phyloP scores from a whole-genome alignment of 2,113 vertebrate genomes.

The Rostratula benghalensis region DNA sequence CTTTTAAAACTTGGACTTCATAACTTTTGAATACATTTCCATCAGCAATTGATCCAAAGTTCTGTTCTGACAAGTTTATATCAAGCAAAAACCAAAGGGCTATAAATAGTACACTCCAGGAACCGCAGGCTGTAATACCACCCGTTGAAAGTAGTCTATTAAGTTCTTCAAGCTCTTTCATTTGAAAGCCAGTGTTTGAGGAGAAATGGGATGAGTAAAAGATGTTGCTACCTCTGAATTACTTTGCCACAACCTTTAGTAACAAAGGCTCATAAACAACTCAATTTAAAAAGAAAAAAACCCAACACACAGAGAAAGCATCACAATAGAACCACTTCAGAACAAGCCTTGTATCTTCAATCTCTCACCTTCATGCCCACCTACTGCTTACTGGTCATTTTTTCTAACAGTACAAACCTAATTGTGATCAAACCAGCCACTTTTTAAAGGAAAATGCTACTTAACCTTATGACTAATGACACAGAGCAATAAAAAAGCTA shows the following conservation, averaged over 20 bases:
- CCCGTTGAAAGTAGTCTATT: background rate
- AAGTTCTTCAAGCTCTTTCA: background rate
- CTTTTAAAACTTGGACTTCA: background rate
- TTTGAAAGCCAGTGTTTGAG: background rate
- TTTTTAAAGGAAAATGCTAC: background rate
- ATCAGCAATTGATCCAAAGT: background rate
- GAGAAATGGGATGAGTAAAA: background rate
- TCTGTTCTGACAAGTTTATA: background rate
- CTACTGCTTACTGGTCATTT: background rate
- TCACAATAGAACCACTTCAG: background rate
- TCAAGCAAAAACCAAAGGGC: background rate
- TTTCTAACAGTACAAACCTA: background rate
- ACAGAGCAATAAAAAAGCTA: background rate
- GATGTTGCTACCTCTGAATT: background rate
- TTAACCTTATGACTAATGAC: background rate
- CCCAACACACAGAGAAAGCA: background rate
- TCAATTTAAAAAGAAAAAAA: background rate
- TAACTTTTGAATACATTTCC: background rate
- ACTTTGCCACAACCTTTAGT: background rate
- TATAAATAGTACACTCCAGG: background rate
- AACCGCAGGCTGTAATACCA: background rate
- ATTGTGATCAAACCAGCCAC: background rate
- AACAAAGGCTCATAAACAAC: background rate
- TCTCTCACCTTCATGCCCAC: background rate
- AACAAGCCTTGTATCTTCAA: background rate